A percentile compares a stretch with the other conserved stretches of the same genome.
Evolutionary conservation across 2,113 vertebrate species (phyloP).

Genomic region (Catharus fuscescens): DNA sequence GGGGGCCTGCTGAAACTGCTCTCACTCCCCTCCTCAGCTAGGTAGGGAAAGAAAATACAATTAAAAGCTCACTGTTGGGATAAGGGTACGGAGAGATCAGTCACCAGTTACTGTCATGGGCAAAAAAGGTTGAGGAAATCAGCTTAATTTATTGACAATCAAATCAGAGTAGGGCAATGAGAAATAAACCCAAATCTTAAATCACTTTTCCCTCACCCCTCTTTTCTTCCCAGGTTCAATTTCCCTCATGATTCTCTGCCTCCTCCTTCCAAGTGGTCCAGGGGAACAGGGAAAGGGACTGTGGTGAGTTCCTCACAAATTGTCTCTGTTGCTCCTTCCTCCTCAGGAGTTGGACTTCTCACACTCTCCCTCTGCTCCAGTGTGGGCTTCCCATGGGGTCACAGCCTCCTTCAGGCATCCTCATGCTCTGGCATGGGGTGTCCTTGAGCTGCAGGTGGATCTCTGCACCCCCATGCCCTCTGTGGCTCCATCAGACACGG

Average conservation of each 20-base stretch:
- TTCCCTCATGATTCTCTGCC: not conserved
- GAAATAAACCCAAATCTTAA: not conserved
- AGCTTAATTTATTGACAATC: not conserved
- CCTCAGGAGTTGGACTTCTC: not conserved
- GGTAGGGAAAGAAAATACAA: not conserved
- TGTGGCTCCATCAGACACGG: not conserved
- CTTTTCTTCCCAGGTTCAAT: not conserved
- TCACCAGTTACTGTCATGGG: not conserved
- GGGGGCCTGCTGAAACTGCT: not conserved
- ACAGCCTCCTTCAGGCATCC: not conserved
- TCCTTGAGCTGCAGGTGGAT: not conserved
- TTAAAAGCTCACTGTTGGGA: not conserved
- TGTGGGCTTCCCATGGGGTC: not conserved
- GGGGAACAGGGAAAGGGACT: not conserved
- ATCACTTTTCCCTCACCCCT: not conserved
- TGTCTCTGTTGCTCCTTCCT: rapidly evolving
- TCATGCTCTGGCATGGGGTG: not conserved
- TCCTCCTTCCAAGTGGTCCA: not conserved
- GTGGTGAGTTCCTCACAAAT: not conserved
- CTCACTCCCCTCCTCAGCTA: not conserved
- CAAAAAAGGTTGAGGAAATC: not conserved
- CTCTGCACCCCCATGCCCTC: not conserved
- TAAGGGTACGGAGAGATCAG: not conserved
- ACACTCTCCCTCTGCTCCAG: not conserved
- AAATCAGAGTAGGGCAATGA: not conserved